Evolutionary conservation across 2,888 invertebrate genomes (phyloP).

Genomic region (Hemicrepidius hirtus): DNA sequence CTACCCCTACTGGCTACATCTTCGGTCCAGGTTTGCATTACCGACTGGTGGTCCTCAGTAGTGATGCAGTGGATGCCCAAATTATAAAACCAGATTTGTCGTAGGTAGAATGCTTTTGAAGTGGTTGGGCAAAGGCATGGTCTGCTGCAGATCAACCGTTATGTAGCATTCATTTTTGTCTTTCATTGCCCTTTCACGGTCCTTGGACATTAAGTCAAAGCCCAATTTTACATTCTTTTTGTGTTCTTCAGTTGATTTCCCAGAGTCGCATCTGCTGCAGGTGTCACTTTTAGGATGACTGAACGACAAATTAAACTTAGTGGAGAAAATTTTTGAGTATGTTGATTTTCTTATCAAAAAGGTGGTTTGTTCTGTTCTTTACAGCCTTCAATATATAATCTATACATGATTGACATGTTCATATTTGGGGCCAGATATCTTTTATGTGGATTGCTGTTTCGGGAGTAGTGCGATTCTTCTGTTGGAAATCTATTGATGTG

Average conservation of each 20-base stretch:
- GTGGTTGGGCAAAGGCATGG: constrained; percentile 56
- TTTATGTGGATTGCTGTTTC: constrained; percentile 38
- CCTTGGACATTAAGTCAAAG: constrained; percentile 16
- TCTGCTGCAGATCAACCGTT: constrained; percentile 57
- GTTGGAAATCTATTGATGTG: constrained; percentile 25
- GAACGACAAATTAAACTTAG: constrained; percentile 37
- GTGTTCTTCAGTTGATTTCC: constrained; percentile 11
- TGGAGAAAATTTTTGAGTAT: constrained; percentile 32
- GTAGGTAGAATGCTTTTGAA: constrained; percentile 54
- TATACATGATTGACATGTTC: constrained; percentile 32
- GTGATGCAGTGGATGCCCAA: constrained; percentile 48
- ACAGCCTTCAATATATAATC: constrained; percentile 27
- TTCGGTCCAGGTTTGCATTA: constrained; percentile 60
- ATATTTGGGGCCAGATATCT: constrained; percentile 31
- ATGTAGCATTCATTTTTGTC: constrained; percentile 41
- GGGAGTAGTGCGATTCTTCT: constrained; percentile 35
- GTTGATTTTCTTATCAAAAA: constrained; percentile 24
- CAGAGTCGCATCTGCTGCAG: constrained; percentile 26
- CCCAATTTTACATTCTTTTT: constrained; percentile 25
- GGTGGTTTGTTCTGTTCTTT: constrained; percentile 1
- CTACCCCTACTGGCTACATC: constrained; percentile 56
- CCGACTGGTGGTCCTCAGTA: constrained; percentile 28
- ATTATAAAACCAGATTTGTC: constrained; percentile 58
- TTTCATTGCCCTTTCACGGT: constrained; percentile 29
- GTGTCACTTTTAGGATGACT: constrained; percentile 37